These are phyloP conservation scores for Loris lydekkerianus DNA, from an alignment of 2,797 vertebrate genomes.

Conservation along the genomic window DNA sequence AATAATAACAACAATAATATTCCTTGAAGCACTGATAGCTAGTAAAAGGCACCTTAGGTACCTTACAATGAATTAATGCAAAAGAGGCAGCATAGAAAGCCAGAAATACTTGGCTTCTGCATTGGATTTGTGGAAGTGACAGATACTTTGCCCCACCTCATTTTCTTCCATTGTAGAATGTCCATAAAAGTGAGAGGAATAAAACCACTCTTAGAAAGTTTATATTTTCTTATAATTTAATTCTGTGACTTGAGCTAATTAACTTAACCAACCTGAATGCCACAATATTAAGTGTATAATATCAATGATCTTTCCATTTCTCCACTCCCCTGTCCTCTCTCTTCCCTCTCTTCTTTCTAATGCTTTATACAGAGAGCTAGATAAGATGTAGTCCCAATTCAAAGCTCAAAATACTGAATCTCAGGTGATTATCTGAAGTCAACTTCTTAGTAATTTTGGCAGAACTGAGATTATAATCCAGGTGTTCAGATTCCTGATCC, in stretches of 20 bases:
- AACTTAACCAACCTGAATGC: neutral
- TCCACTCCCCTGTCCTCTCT: neutral
- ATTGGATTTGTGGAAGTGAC: neutral
- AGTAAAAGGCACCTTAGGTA: neutral
- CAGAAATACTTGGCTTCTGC: neutral
- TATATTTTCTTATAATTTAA: slow-evolving; percentile 40
- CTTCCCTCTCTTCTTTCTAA: neutral
- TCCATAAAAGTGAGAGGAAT: slow-evolving; percentile 8
- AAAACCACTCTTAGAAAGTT: slow-evolving; percentile 24
- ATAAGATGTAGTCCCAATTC: neutral
- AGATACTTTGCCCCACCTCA: neutral
- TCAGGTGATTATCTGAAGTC: neutral
- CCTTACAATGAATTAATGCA: neutral
- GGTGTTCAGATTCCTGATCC: slow-evolving; percentile 8
- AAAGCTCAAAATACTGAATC: slow-evolving; percentile 17
- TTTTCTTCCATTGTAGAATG: neutral
- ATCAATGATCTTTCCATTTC: slow-evolving; percentile 16
- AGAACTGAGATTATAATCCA: slow-evolving; percentile 54
- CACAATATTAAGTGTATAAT: neutral
- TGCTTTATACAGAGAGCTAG: slow-evolving; percentile 10
- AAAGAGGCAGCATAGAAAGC: neutral
- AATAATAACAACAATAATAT: neutral
- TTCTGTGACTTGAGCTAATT: slow-evolving; percentile 21
- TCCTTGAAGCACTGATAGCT: neutral
- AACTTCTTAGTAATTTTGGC: slow-evolving; percentile 8